Evolutionary conservation across 2,888 invertebrate species (phyloP).

Genomic region (Trypoxylon attenuatum): DNA sequence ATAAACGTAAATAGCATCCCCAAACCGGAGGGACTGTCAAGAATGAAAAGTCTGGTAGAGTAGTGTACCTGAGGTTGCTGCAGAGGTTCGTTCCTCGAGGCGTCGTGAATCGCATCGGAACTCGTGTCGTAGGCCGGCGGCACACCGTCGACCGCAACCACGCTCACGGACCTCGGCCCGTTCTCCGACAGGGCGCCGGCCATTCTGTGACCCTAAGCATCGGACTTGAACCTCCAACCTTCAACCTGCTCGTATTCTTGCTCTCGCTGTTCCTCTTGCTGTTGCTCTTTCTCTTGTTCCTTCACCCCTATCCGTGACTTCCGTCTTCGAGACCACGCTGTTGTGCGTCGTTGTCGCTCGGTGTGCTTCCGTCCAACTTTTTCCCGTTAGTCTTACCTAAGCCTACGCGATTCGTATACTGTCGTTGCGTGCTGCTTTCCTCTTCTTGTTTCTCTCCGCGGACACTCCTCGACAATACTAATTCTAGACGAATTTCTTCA

Average conservation of each 20-base stretch:
- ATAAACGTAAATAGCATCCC: too few relatives aligned
- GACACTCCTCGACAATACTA: too few relatives aligned
- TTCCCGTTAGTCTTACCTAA: background rate
- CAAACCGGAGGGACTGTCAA: background rate
- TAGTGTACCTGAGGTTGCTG: slow-evolving; percentile 39
- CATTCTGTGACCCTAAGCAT: slow-evolving; percentile 68
- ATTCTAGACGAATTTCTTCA: too few relatives aligned
- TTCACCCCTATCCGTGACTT: background rate
- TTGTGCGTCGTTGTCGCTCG: background rate
- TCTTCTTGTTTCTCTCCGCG: background rate
- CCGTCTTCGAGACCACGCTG: background rate
- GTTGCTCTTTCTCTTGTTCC: background rate
- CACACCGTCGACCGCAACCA: slow-evolving; percentile 66
- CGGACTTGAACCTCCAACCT: slow-evolving; percentile 35
- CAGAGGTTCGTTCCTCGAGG: slow-evolving; percentile 30
- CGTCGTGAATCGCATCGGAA: too few relatives aligned
- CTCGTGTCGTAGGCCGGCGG: too few relatives aligned
- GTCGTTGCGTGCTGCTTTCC: background rate
- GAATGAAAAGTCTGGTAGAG: background rate
- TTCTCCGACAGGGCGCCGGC: slow-evolving; percentile 72
- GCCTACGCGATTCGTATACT: background rate
- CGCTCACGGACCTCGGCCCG: slow-evolving; percentile 72
- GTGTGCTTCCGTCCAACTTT: background rate
- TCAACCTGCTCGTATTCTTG: background rate
- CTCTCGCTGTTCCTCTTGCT: background rate